Evolutionary conservation across 2,797 vertebrate genomes (phyloP), one percentile per base, ranked within the genome.

Genomic region (Betta splendens): DNA sequence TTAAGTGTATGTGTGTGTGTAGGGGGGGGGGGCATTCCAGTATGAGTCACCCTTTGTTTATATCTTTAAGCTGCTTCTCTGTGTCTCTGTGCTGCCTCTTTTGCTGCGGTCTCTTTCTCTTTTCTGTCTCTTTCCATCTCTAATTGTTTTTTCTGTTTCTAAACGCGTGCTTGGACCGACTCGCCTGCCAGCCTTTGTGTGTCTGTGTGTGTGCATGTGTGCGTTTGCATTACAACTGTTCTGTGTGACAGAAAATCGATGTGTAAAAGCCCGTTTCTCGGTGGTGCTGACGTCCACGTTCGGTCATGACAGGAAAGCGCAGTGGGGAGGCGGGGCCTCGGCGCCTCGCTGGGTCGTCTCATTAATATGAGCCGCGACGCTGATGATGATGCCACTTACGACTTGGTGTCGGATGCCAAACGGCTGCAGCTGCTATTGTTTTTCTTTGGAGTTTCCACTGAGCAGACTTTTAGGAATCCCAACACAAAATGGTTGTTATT

Each of bases 11-110:
- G 57, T 32, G 33, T 26, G 22, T n/a, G 46, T 26, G 20, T 22
- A 18, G 49, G 35, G 50, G 16, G 43, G 52, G 25, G 36, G 43
- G 23, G 74, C 54, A 64, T 69, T 72, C 50, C 50, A 31, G 60
- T 36, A 64, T 86, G 83, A 87, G 72, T 87, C 84, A 85, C 48
- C 48, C 44, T 66, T 73, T 80, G 68, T 81, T 82, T 69, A 72
- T 57, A 81, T 66, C 73, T 77, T 70, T 66, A 84, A 70, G 64
- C 53, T 51, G 50, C 33, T 54, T 60, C 59, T 69, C 55, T 64
- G 37, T 58, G 62, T 74, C n/a, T n/a, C n/a, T n/a, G 47, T 28
- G 16, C 38, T 71, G 43, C 29, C 28, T 61, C 8, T n/a, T 40
- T 50, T 45, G 12, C 56, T 36, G 29, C 39, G 26, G 9, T 28